These are phyloP conservation scores for Agapornis roseicollis DNA, from an alignment of 2,113 vertebrate species.

Conservation along the genomic window DNA sequence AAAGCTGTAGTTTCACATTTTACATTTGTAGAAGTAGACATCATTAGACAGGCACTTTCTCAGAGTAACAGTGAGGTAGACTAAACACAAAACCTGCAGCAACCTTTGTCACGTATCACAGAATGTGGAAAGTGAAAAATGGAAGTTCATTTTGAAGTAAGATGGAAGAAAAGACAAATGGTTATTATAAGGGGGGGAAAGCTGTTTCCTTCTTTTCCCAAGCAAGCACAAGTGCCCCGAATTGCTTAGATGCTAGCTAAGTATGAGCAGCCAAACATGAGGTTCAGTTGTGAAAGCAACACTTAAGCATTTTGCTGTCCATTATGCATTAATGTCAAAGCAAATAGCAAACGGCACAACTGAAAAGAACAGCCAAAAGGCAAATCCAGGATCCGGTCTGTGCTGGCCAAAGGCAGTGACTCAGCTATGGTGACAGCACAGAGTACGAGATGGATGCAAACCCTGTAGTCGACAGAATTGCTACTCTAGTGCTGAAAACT, in stretches of 20 bases:
- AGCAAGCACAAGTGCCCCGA: not conserved
- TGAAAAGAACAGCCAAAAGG: not conserved
- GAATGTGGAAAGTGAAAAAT: not conserved
- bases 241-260: not conserved
- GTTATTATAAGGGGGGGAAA: fast-evolving
- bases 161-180: not conserved
- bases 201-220: not conserved
- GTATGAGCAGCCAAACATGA: not conserved
- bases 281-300: not conserved
- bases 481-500: not conserved
- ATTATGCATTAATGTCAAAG: not conserved
- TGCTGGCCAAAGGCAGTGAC: conserved; percentile 15
- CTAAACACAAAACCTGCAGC: not conserved
- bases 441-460: not conserved
- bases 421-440: not conserved
- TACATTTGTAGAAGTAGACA: not conserved
- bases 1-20: not conserved
- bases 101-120: not conserved
- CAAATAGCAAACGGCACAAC: fast-evolving
- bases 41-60: not conserved
- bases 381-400: not conserved
- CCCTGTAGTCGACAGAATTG: not conserved
- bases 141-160: not conserved
- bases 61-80: not conserved
- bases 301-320: not conserved